These are phyloP conservation scores for Trypoxylus dichotomus DNA, from an alignment of 1,140 invertebrate species.

Conservation along the genomic window DNA sequence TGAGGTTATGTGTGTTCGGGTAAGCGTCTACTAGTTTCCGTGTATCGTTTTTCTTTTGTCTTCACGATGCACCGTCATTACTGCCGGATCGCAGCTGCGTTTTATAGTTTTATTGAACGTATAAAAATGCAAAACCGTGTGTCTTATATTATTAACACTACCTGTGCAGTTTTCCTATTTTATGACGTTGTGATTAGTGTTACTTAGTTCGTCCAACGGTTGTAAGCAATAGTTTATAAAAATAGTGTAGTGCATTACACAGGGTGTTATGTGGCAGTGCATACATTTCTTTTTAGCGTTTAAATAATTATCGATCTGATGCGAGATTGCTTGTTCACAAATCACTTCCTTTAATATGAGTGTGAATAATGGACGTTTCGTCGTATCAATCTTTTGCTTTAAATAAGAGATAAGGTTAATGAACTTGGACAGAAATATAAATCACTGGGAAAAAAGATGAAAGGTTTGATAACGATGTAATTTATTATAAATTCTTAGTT, in stretches of 20 bases:
- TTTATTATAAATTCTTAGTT: neutral
- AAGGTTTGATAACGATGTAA: conserved; percentile 3
- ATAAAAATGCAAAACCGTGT: neutral
- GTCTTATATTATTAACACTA: neutral
- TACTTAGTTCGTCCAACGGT: neutral
- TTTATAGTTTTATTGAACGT: neutral
- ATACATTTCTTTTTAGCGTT: neutral
- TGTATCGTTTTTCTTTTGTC: neutral
- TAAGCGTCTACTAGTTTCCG: neutral
- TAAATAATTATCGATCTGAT: neutral
- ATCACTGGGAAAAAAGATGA: neutral
- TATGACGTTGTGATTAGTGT: neutral
- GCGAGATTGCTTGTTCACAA: neutral
- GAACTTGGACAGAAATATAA: neutral
- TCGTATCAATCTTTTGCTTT: neutral
- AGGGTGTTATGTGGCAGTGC: neutral
- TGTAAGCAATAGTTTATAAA: neutral
- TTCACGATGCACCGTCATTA: neutral
- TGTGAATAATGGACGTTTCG: neutral
- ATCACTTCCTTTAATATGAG: neutral
- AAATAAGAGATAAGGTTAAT: neutral
- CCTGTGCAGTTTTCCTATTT: neutral
- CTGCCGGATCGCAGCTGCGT: neutral
- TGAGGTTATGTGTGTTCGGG: conserved; percentile 3
- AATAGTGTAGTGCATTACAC: neutral